These are phyloP conservation scores for Tursiops truncatus DNA, from an alignment of 2,113 vertebrate species.

Conservation along the genomic window DNA sequence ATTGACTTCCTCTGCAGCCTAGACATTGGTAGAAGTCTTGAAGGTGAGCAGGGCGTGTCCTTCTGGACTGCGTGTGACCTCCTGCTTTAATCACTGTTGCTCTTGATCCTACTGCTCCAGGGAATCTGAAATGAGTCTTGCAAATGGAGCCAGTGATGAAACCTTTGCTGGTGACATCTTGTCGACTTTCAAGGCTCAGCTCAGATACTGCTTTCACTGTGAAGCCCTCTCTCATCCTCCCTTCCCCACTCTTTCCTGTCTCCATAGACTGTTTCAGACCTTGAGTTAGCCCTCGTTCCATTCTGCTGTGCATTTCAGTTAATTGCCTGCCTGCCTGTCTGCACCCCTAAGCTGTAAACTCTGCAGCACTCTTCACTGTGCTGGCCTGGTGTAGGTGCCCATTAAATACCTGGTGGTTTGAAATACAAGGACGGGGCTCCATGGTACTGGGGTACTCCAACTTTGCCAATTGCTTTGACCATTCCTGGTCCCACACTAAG, in stretches of 20 bases:
- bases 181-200: background rate
- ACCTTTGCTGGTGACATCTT: background rate
- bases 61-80: background rate
- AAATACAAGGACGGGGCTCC: background rate
- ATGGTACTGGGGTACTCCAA: background rate
- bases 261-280: background rate
- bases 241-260: background rate
- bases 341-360: background rate
- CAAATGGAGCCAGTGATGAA: conserved; percentile 50
- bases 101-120: background rate
- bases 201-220: background rate
- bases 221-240: background rate
- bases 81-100: conserved; percentile 14
- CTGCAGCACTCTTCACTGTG: background rate
- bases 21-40: background rate
- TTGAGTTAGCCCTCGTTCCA: background rate
- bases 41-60: background rate
- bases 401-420: background rate
- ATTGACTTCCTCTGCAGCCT: background rate
- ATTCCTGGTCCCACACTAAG: background rate
- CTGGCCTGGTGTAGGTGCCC: background rate
- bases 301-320: background rate
- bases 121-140: conserved; percentile 30
- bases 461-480: background rate
- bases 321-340: background rate